Evolutionary conservation across 2,113 vertebrate species (phyloP).

Genomic region (Passer montanus): DNA sequence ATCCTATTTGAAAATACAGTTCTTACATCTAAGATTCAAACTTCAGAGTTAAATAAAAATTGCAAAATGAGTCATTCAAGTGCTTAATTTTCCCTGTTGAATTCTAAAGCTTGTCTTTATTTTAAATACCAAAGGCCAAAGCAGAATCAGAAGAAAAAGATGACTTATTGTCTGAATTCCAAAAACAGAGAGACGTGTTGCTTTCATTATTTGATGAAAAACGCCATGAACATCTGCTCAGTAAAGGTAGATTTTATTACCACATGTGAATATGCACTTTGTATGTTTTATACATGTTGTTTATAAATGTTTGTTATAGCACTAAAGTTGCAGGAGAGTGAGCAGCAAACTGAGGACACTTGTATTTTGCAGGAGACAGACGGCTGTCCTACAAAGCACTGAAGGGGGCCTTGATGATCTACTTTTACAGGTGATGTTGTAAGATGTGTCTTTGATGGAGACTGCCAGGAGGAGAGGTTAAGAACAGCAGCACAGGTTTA

Average conservation of each 20-base stretch:
- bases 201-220: conserved; percentile 92
- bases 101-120: conserved; percentile 17
- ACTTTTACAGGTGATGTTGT: conserved; percentile 90
- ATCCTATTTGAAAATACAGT: background rate
- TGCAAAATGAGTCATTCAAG: background rate
- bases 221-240: conserved; percentile 88
- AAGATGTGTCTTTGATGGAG: background rate
- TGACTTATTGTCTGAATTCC: conserved; percentile 83
- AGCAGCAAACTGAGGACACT: background rate
- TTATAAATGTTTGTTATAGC: background rate
- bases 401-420: conserved; percentile 95
- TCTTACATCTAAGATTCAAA: background rate
- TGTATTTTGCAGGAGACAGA: conserved; percentile 80
- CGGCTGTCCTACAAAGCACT: conserved; percentile 86
- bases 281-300: background rate
- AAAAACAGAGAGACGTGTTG: conserved; percentile 85
- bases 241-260: conserved; percentile 80
- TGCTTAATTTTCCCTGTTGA: background rate
- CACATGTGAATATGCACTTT: background rate
- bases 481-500: background rate
- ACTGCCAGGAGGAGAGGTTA: background rate
- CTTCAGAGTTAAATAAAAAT: background rate
- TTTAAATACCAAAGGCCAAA: conserved; percentile 70
- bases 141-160: conserved; percentile 87
- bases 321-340: background rate